Conservation (phyloP, 2,797 vertebrate genomes). For the Macropodus opercularis region DNA sequence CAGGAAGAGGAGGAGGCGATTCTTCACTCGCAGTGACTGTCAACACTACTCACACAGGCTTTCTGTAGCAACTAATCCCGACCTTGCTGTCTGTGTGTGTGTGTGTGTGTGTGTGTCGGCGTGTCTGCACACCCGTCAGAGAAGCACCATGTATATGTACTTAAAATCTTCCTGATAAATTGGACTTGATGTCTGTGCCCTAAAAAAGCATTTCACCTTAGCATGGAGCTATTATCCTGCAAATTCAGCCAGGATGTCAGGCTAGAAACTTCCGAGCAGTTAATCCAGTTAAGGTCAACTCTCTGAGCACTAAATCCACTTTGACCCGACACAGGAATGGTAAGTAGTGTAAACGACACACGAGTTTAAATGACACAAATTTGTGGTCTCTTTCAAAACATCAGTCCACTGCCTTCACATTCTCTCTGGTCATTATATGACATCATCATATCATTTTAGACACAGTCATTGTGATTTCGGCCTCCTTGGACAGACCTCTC, state of each 20-base stretch:
- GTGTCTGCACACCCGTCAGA: not conserved
- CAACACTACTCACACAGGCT: slow-evolving; percentile 19
- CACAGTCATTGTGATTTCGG: not conserved
- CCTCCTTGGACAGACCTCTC: slow-evolving; percentile 2
- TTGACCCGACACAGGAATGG: slow-evolving; percentile 30
- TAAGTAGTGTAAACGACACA: not conserved
- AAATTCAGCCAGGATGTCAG: slow-evolving; percentile 58
- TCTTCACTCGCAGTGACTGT: slow-evolving; percentile 8
- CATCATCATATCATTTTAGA: no score
- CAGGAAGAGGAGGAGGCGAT: not conserved
- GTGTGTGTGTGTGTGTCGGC: not conserved
- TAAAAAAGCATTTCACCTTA: slow-evolving; percentile 40
- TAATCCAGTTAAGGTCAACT: slow-evolving; percentile 72
- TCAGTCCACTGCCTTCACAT: no score
- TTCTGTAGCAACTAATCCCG: slow-evolving; percentile 1
- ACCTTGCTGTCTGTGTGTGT: not conserved
- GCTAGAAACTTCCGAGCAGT: slow-evolving; percentile 50
- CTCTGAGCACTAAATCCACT: slow-evolving; percentile 54
- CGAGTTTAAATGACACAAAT: no score
- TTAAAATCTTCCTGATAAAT: slow-evolving; percentile 22
- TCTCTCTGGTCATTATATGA: no score
- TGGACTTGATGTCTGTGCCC: slow-evolving; percentile 20
- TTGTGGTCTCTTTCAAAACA: no score
- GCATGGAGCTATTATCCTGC: slow-evolving; percentile 29
- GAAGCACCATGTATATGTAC: slow-evolving; percentile 4